Base-by-base conservation (phyloP, 2,797 vertebrate species). In the Brachyalestes nurse region DNA sequence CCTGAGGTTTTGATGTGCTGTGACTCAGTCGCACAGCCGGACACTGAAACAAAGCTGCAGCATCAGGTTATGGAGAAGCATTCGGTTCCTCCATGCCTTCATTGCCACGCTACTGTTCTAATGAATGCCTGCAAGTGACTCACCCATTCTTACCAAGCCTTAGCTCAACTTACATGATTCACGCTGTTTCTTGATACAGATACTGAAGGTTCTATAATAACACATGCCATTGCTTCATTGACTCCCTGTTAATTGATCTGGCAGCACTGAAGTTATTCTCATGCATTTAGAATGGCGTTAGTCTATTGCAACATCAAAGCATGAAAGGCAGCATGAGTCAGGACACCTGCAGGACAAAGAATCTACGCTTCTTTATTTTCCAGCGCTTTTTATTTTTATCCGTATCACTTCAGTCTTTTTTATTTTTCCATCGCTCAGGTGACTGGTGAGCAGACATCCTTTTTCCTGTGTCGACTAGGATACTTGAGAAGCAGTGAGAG, bases 1-100 rank as follows among this genome's bases (percentile, higher is more conserved):
- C 79, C 72, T 78, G 75, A 65, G 62, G n/a, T 80, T 87, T 75
- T 85, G 80, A 83, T 87, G 83, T 79, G 72, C 65, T 78, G 70
- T 87, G 86, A 88, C 84, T 88, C 87, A 88, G 21, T 70, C 51
- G 34, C 53, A 71, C 75, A 84, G 82, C 76, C 78, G 80, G 72
- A 64, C 28, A 70, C 38, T 62, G 62, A 79, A 75, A 73, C 69
- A 64, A 70, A 45, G 7, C n/a, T 71, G 16, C 14, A 58, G 79
- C 74, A 79, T 89, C 71, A 40, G 64, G 73, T 85, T 78, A 75
- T 80, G 60, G 4, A 81, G 58, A 21, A 58, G 62, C 57, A 69
- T 77, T 82, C 21, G 64, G 57, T 47, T 25, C 21, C n/a, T 75
- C n/a, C 19, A 25, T 42, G 67, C 34, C 25, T 66, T 61, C 45